Percentiles rank a stretch among this genome's conserved stretches.
Evolutionary conservation across 1,140 invertebrate species (phyloP).

Genomic region (Plodia interpunctella): DNA sequence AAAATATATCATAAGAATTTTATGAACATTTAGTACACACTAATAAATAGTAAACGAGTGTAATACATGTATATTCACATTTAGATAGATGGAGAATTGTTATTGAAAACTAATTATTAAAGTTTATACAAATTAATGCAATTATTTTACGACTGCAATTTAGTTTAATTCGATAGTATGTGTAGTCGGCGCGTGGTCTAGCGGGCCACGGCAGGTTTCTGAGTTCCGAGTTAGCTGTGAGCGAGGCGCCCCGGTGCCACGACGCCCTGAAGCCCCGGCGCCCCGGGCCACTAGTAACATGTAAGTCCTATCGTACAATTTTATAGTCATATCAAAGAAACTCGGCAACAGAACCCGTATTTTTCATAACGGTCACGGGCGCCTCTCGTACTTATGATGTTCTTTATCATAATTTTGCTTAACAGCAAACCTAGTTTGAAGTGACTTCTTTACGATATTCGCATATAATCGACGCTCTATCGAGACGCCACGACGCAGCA

Average conservation of each 20-base stretch:
- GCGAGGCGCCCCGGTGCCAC: background rate
- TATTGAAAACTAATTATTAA: constrained; percentile 23
- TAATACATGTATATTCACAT: constrained; percentile 53
- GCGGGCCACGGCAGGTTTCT: too few relatives aligned
- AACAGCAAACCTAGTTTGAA: constrained; percentile 16
- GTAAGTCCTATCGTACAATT: constrained; percentile 38
- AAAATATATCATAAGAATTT: constrained; percentile 41
- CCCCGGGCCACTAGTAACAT: background rate
- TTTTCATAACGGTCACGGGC: background rate
- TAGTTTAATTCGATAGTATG: constrained; percentile 3
- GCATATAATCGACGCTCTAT: constrained; percentile 22
- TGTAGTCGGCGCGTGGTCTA: too few relatives aligned
- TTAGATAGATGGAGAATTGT: constrained; percentile 56
- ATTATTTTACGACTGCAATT: constrained; percentile 36
- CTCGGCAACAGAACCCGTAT: background rate
- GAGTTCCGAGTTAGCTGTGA: too few relatives aligned
- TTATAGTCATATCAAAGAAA: constrained; percentile 23
- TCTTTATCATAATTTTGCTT: constrained; percentile 16
- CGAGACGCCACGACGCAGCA: background rate
- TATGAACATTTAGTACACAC: constrained; percentile 57
- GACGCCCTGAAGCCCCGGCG: background rate
- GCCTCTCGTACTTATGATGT: background rate
- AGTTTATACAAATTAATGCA: constrained; percentile 28
- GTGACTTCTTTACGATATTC: constrained; percentile 22
- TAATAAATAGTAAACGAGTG: constrained; percentile 44